A percentile compares a stretch with the other conserved stretches of the same genome.
These are phyloP conservation scores for Bombyx mori DNA, from an alignment of 1,140 invertebrate species.

Conservation along the genomic window ASM3026992v2 NC_085117.1:909501-910000, in stretches of 20 bases:
- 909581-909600: slow-evolving; percentile 52
- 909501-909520: slow-evolving; percentile 49
- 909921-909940: slow-evolving; percentile 50
- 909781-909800: no score
- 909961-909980: slow-evolving; percentile 49
- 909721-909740: no score
- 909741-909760: no score
- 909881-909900: slow-evolving; percentile 48
- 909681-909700: not conserved
- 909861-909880: slow-evolving; percentile 45
- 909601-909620: slow-evolving; percentile 50
- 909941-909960: slow-evolving; percentile 49
- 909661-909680: slow-evolving; percentile 40
- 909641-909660: slow-evolving; percentile 46
- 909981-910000: slow-evolving; percentile 48
- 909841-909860: slow-evolving; percentile 47
- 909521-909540: slow-evolving; percentile 49
- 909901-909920: slow-evolving; percentile 46
- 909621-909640: slow-evolving; percentile 53
- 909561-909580: slow-evolving; percentile 45
- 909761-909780: no score
- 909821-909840: slow-evolving; percentile 5
- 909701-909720: no score
- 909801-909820: no score
- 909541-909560: slow-evolving; percentile 44